Base-by-base conservation (phyloP, 1,140 invertebrate genomes). In the Macrobrachium rosenbergii region DNA sequence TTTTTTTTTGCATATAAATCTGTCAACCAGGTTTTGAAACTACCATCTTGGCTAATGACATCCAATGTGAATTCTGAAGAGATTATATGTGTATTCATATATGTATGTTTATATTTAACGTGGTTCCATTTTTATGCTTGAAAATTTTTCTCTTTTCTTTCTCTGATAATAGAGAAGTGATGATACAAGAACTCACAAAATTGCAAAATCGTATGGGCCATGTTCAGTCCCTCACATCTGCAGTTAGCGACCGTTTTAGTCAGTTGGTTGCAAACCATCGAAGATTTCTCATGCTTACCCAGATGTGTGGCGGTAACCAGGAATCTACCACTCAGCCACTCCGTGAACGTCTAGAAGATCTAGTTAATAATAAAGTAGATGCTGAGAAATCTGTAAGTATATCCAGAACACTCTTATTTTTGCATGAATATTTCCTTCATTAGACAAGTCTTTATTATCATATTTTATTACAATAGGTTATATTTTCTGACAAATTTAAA, bases 361-460 rank as follows among this genome's bases (percentile, higher is more conserved):
- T 90, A 6, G 87, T 90, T 14, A 88, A 90, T 63, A 90, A 90
- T 52, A 86, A 88, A 64, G 89, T 90, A 21, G 89, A 90, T 64
- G 72, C 83, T 6, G 89, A 90, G 72, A 90, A 88, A 77, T 72
- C 83, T 63, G 89, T 90, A 87, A 89, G 85, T 83, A 14, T 43
- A 11, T 62, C 60, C 62, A 64, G 16, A 67, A 5, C 16, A 19
- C 28, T 17, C 23, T 45, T 28, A 64, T 59, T 64, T 59, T 5
- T 67, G 59, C 37, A 67, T 43, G 59, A 77, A 77, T 21, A 77
- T 58, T 11, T 58, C 43, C 75, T 77, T 77, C 19, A 19, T 77
- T 8, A 58, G 52, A 77, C 52, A 77, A 11, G 43, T 77, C 75
- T 16, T n/a, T 52, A 45, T 77, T 77, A 52, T 12, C 52, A 52